Conservation (phyloP, 2,888 invertebrate genomes). For the Malachius bipustulatus region DNA sequence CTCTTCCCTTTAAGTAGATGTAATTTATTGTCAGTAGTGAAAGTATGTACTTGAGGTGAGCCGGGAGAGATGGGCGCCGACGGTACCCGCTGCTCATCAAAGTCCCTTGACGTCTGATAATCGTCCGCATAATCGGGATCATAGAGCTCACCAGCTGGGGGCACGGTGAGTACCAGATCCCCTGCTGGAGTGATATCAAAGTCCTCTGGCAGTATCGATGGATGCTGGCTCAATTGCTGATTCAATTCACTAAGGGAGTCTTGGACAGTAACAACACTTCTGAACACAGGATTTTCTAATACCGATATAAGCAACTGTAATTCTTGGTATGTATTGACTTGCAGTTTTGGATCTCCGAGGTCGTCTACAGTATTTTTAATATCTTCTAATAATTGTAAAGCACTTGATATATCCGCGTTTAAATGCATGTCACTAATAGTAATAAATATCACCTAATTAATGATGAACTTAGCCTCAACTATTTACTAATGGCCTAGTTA, state of each 20-base stretch:
- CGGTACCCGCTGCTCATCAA: constrained; percentile 68
- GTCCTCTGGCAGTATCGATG: constrained; percentile 83
- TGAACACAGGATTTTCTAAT: constrained; percentile 80
- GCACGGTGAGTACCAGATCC: constrained; percentile 54
- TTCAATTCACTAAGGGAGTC: constrained; percentile 82
- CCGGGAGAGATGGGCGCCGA: constrained; percentile 60
- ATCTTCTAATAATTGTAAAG: constrained; percentile 77
- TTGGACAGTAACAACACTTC: constrained; percentile 81
- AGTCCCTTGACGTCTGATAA: constrained; percentile 40
- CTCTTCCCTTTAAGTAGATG: constrained; percentile 61
- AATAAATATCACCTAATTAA: too few relatives aligned
- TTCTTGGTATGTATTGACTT: constrained; percentile 63
- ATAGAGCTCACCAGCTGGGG: constrained; percentile 45
- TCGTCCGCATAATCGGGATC: constrained; percentile 42
- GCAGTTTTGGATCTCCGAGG: constrained; percentile 70
- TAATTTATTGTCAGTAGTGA: constrained; percentile 70
- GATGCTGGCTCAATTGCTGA: constrained; percentile 77
- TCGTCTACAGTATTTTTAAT: constrained; percentile 78
- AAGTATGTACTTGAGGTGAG: constrained; percentile 60
- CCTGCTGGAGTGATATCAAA: constrained; percentile 79
- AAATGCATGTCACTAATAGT: constrained; percentile 37
- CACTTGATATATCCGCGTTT: constrained; percentile 74
- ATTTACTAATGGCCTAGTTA: too few relatives aligned
- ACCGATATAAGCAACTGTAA: constrained; percentile 71
- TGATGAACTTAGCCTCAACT: too few relatives aligned